A percentile compares a stretch with the other conserved stretches of the same genome.
phyloP scores from a whole-genome alignment of 2,113 vertebrate species.

The Pseudorasbora parva region DNA sequence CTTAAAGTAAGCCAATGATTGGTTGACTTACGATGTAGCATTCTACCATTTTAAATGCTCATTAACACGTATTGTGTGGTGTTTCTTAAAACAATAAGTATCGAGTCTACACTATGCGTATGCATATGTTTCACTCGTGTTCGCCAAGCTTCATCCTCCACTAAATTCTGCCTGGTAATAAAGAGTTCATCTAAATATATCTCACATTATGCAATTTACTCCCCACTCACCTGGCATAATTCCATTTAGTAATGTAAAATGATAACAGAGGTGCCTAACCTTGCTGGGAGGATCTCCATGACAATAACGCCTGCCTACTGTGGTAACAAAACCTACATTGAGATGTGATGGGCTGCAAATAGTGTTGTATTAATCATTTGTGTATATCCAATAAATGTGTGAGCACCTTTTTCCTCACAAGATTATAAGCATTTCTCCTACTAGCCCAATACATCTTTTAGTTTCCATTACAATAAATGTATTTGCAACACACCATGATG shows the following conservation, averaged over 20 bases:
- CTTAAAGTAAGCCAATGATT: background rate
- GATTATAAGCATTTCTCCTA: background rate
- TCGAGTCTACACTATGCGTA: no score
- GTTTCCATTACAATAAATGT: no score
- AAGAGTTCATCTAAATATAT: constrained; percentile 9
- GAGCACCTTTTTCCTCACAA: no score
- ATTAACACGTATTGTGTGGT: background rate
- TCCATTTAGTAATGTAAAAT: constrained; percentile 14
- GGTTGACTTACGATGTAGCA: background rate
- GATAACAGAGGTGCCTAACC: background rate
- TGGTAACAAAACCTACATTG: background rate
- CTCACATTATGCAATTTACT: constrained; percentile 1
- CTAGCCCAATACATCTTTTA: background rate
- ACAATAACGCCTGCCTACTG: background rate
- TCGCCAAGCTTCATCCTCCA: background rate
- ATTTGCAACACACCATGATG: no score
- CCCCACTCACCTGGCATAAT: background rate
- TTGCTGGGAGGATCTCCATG: constrained; percentile 1
- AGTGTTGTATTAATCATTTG: background rate
- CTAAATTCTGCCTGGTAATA: background rate
- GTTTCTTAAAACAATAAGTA: background rate
- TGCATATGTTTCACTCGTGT: background rate
- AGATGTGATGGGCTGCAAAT: background rate
- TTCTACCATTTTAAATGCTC: background rate
- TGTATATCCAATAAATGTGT: background rate